phyloP scores from a whole-genome alignment of 1,140 invertebrate species.

The Drosophila watanabei region DNA sequence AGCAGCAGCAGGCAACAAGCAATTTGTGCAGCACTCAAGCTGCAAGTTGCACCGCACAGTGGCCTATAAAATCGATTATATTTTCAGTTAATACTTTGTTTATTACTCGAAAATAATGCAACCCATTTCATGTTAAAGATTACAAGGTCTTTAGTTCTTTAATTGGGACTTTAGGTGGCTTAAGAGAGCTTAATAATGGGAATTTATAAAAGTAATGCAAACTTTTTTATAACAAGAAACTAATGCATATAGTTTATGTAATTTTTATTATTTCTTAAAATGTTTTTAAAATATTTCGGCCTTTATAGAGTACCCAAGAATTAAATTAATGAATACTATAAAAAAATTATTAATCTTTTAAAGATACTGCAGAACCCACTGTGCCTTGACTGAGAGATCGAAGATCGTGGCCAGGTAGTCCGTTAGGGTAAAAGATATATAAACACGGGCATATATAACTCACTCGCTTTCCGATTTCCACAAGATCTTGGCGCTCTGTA shows the following conservation, averaged over 20 bases:
- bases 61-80: slow-evolving; percentile 15
- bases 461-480: slow-evolving; percentile 36
- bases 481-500: slow-evolving; percentile 2
- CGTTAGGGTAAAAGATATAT: slow-evolving; percentile 63
- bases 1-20: slow-evolving; percentile 28
- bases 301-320: background rate
- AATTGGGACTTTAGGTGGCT: background rate
- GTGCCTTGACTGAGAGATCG: slow-evolving; percentile 7
- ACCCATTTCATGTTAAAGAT: background rate
- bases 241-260: background rate
- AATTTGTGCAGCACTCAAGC: slow-evolving; percentile 46
- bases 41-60: slow-evolving; percentile 23
- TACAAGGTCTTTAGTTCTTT: background rate
- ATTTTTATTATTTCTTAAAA: background rate
- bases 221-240: background rate
- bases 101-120: background rate
- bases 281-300: background rate
- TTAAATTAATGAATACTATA: background rate
- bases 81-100: slow-evolving; percentile 1
- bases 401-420: slow-evolving; percentile 66
- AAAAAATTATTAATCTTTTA: background rate
- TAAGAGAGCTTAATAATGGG: background rate
- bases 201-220: background rate
- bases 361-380: background rate
- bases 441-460: slow-evolving; percentile 58